Conservation (phyloP, 2,113 vertebrate genomes). For the Cynocephalus volans region DNA sequence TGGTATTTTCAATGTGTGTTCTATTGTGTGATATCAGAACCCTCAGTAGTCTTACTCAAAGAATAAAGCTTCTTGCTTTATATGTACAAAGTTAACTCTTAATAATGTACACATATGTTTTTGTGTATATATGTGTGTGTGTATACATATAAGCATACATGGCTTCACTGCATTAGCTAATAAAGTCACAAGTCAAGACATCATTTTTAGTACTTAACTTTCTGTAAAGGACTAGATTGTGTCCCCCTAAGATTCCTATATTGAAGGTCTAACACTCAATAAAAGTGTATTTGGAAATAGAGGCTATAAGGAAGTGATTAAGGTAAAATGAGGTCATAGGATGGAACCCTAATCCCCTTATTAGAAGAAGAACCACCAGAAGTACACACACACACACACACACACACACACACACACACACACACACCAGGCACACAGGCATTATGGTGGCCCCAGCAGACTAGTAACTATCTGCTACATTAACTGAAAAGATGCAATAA, state of each 20-base stretch:
- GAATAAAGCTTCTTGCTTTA: background rate
- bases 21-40: background rate
- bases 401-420: no score
- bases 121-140: no score
- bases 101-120: background rate
- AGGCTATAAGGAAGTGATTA: background rate
- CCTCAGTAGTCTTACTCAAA: background rate
- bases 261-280: background rate
- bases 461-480: background rate
- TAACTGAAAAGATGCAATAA: background rate
- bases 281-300: background rate
- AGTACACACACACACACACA: no score
- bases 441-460: background rate
- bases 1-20: background rate
- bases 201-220: background rate
- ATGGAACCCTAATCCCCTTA: background rate
- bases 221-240: background rate
- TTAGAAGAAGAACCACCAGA: no score
- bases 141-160: background rate
- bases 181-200: background rate
- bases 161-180: background rate
- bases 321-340: background rate
- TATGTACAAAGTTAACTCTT: background rate
- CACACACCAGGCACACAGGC: no score
- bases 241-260: background rate